These are phyloP conservation scores for Dolichopus griseipennis DNA, from an alignment of 2,888 invertebrate species.

Conservation along the genomic window DNA sequence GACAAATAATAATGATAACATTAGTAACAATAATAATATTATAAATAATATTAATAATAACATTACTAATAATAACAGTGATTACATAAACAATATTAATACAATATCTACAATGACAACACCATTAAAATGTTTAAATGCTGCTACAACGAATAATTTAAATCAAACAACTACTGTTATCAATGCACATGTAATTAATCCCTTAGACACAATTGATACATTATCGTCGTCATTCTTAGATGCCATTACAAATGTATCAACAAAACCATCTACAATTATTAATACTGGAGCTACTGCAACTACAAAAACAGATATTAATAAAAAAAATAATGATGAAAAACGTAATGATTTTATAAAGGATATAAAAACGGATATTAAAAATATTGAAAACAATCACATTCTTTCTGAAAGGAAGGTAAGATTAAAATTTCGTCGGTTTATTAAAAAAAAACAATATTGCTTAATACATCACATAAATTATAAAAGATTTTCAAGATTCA, in stretches of 20 bases:
- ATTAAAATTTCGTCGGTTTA: too few species aligned
- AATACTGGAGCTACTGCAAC: neutral
- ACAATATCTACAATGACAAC: conserved; percentile 19
- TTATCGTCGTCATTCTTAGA: neutral
- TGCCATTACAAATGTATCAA: neutral
- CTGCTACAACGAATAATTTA: conserved; percentile 21
- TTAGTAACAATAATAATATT: conserved; percentile 8
- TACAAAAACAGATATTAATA: conserved; percentile 5
- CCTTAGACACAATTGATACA: neutral
- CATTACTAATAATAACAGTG: conserved; percentile 15
- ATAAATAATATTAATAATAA: conserved; percentile 5
- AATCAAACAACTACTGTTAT: neutral
- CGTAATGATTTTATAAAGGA: neutral
- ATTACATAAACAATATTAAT: conserved; percentile 10
- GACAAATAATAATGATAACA: neutral
- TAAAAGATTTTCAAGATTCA: too few species aligned
- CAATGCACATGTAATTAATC: neutral
- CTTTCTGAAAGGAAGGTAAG: neutral
- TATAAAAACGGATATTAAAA: neutral
- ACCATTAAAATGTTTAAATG: conserved; percentile 31
- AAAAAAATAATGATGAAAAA: neutral
- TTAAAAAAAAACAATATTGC: too few species aligned
- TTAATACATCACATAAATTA: too few species aligned
- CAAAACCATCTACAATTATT: conserved; percentile 3
- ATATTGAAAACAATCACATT: neutral